Evolutionary conservation across 2,888 invertebrate genomes (phyloP).

Genomic region (Tineola bisselliella): DNA sequence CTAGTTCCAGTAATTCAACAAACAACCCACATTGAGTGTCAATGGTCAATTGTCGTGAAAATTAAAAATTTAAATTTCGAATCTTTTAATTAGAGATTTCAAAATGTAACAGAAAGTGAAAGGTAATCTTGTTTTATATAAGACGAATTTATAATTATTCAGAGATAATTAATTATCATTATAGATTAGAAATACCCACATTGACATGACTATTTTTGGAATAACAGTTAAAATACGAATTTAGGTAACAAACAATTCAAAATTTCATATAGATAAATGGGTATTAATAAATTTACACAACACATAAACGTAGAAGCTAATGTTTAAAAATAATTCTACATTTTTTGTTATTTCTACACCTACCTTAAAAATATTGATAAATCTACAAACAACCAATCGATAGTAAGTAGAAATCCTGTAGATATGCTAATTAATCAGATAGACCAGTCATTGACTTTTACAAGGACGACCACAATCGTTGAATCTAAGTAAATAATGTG

Average conservation of each 20-base stretch:
- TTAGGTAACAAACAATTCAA: no score
- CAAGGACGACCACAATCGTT: constrained; percentile 3
- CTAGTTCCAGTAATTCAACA: no score
- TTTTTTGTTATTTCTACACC: not conserved
- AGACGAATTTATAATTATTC: not conserved
- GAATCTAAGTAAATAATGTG: not conserved
- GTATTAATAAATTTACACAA: no score
- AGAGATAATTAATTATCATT: not conserved
- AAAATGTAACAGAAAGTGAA: not conserved
- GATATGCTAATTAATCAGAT: constrained; percentile 1
- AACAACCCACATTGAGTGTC: no score
- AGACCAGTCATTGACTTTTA: not conserved
- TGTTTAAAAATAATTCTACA: not conserved
- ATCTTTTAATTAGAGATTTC: not conserved
- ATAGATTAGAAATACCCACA: no score
- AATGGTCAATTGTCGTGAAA: no score
- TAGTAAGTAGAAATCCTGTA: not conserved
- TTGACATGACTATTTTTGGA: no score
- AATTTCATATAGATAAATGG: no score
- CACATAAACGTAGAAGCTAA: not conserved
- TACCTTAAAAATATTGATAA: not conserved
- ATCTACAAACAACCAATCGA: not conserved
- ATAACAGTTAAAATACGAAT: no score
- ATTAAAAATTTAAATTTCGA: not conserved
- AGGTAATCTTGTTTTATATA: not conserved